phyloP scores from a whole-genome alignment of 2,888 invertebrate species.

The Yponomeuta plumbellus region DNA sequence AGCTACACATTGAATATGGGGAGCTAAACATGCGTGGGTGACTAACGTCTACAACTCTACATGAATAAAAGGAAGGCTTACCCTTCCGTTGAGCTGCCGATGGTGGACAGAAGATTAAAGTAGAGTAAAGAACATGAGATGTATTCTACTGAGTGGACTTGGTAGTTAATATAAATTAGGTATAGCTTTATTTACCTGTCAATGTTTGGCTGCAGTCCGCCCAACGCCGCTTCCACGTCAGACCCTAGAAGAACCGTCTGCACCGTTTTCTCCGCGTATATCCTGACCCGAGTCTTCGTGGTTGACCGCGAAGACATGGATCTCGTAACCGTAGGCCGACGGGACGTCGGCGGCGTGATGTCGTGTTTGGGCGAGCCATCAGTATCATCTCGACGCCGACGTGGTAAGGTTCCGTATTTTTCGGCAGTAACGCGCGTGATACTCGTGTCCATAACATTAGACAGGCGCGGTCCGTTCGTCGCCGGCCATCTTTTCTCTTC shows the following conservation, averaged over 20 bases:
- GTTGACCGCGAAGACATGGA: conserved; percentile 59
- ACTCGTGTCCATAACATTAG: conserved; percentile 36
- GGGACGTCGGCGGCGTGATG: conserved; percentile 55
- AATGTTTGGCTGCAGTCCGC: conserved; percentile 74
- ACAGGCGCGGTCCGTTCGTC: conserved; percentile 60
- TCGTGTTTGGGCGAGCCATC: conserved; percentile 70
- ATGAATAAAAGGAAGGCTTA: background rate
- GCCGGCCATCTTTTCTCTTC: conserved; percentile 85
- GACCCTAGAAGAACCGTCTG: conserved; percentile 85
- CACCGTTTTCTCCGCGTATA: conserved; percentile 86
- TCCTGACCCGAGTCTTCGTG: conserved; percentile 73
- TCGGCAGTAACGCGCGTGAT: conserved; percentile 76
- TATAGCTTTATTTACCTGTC: conserved; percentile 45
- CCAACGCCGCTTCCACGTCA: conserved; percentile 84
- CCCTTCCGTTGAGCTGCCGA: background rate
- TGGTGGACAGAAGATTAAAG: background rate
- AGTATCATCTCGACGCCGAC: conserved; percentile 81
- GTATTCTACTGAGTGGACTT: background rate
- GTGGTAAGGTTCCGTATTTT: conserved; percentile 86
- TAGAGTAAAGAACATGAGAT: background rate
- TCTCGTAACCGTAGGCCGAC: conserved; percentile 58
- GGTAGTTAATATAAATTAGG: background rate
- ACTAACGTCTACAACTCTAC: too few relatives aligned
- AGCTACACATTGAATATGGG: too few relatives aligned
- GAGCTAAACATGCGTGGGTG: too few relatives aligned